Evolutionary conservation across 2,797 vertebrate genomes (phyloP), one percentile per base, ranked within the genome.

Genomic region (Pangasius larnaudii): DNA sequence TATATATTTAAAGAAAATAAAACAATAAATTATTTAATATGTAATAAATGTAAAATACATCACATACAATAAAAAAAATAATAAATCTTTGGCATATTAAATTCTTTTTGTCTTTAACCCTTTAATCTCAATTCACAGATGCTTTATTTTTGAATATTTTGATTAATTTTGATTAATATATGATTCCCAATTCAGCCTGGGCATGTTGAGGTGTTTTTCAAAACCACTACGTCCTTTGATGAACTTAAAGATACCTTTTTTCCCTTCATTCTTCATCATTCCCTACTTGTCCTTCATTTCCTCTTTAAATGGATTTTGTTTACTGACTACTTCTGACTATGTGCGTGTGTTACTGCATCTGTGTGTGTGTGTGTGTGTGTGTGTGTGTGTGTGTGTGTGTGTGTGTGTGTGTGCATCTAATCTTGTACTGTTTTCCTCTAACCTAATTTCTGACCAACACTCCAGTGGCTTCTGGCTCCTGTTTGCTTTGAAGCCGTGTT

Each of bases 371-470:
- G 69, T 42, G 9, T 46, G 19, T 49, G 39, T 39, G 39, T 39
- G 36, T 36, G 36, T 36, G 36, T 36, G 36, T 58, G 51, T 51
- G n/a, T 33, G 5, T 5, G 18, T 14, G 53, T 36, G 36, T 36
- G 36, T 36, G 36, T 58, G 51, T 51, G n/a, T 33, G 5, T 5
- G 18, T 14, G 53, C 30, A 56, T 79, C 30, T 79, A 56, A 80
- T 77, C 87, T 79, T 86, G 30, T 59, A 79, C 77, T 90, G 89
- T 89, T 88, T 89, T 88, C 67, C 74, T 87, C 71, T 91, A 91
- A 90, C 91, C 90, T 89, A 89, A 92, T 92, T 90, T 90, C 84
- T 61, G 81, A 22, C 83, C 88, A 86, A 78, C 88, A 86, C 86
- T 86, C 86, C 71, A 18, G 65, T 53, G 61, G 69, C 53, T 88